phyloP scores from a whole-genome alignment of 2,797 vertebrate species.

The Sebastes nivosus region DNA sequence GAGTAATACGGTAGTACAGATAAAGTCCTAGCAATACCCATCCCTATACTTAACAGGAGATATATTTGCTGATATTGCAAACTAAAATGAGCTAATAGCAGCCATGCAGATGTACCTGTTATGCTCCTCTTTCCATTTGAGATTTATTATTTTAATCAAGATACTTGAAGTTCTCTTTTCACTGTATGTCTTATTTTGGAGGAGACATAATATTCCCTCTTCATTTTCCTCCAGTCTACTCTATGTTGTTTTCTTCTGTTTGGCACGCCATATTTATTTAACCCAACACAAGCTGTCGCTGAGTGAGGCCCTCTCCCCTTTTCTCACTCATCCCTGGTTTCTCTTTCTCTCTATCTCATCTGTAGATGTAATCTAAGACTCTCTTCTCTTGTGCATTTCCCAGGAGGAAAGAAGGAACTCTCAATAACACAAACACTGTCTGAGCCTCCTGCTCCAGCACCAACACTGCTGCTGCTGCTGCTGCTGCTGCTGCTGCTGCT shows the following conservation, averaged over 20 bases:
- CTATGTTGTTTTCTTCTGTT: not conserved
- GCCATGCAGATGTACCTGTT: not conserved
- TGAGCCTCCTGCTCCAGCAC: conserved; percentile 29
- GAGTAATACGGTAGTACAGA: too few species aligned
- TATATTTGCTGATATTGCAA: not conserved
- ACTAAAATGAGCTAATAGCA: not conserved
- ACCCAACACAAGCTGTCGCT: not conserved
- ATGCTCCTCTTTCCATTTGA: not conserved
- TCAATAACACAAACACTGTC: conserved; percentile 70
- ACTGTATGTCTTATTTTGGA: not conserved
- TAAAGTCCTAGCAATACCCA: too few species aligned
- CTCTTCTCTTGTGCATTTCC: conserved; percentile 42
- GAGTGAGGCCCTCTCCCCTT: not conserved
- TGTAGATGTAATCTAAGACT: conserved; percentile 56
- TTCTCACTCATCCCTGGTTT: not conserved
- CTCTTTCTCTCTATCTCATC: conserved; percentile 28
- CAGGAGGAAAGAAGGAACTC: conserved; percentile 42
- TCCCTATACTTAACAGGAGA: too few species aligned
- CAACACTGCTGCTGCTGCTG: not conserved
- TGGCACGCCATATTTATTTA: not conserved
- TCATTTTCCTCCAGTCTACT: not conserved
- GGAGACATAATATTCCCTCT: not conserved
- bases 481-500: not conserved
- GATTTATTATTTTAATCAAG: not conserved
- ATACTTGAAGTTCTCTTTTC: not conserved